These are phyloP conservation scores for Odobenus rosmarus DNA, from an alignment of 2,113 vertebrate species.

Conservation along the genomic window DNA sequence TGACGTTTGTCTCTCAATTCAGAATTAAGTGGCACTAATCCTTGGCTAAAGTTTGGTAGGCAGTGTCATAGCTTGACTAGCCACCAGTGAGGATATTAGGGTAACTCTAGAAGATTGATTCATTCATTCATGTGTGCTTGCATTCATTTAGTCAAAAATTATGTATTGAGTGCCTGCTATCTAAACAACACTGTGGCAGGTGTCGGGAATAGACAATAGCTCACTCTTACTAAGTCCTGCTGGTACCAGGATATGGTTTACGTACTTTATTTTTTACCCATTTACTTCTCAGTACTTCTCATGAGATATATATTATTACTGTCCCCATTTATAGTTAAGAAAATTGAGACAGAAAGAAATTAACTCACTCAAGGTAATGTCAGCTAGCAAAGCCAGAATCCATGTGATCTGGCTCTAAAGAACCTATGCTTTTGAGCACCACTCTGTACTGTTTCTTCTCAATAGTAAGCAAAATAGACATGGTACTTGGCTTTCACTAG, in stretches of 20 bases:
- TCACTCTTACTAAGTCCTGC: not conserved
- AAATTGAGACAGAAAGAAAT: not conserved
- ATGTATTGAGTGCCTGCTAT: not conserved
- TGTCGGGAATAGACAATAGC: not conserved
- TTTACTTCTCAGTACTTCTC: not conserved
- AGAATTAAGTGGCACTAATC: not conserved
- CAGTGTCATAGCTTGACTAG: not conserved
- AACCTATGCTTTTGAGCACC: not conserved
- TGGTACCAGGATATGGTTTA: not conserved
- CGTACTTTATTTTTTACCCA: not conserved
- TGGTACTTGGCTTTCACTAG: not conserved
- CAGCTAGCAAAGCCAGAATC: not conserved
- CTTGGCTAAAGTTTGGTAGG: not conserved
- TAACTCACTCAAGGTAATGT: not conserved
- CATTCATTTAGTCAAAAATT: not conserved
- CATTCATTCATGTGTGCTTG: not conserved
- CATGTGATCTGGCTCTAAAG: not conserved
- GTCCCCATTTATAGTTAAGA: not conserved
- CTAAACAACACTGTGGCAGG: not conserved
- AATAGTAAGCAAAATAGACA: not conserved
- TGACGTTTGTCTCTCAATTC: not conserved
- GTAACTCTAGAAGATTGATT: not conserved
- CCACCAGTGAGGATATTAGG: not conserved
- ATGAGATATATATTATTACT: not conserved
- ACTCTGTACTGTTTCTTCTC: not conserved